Base-by-base conservation (phyloP, 2,888 invertebrate species). In the Oxystoma pomonae region DNA sequence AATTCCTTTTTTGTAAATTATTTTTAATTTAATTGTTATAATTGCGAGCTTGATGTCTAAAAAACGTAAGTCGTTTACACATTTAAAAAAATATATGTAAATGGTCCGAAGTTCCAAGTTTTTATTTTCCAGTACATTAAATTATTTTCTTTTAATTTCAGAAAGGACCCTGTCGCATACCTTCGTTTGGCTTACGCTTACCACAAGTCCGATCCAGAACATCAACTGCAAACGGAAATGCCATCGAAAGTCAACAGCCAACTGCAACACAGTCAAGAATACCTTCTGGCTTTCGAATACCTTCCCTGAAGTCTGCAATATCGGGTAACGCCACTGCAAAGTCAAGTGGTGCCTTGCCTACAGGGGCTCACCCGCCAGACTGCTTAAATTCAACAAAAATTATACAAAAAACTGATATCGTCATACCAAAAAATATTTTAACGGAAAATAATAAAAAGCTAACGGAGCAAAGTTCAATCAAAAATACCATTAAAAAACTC, bases 121-220 rank as follows among this genome's bases (percentile, higher is more conserved):
- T n/a, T n/a, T n/a, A n/a, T n/a, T n/a, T n/a, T n/a, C n/a, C n/a
- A n/a, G n/a, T n/a, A n/a, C n/a, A n/a, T n/a, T n/a, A n/a, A n/a
- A n/a, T 7, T 35, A 35, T 35, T 35, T 35, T 35, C 3, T 35
- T 35, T 52, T 63, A 21, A 35, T 69, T 77, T 61, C 74, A 76
- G 77, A 70, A 72, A 63, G 74, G 74, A 67, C 70, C 74, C 55
- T 75, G 75, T 67, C 75, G 78, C 65, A 79, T 78, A 67, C 78
- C 78, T 55, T 74, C 74, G 59, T 77, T 78, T 69, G 74, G 75
- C 60, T 73, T 75, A 20, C 73, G 77, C 66, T 74, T 75, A 62
- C 76, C 75, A 53, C 72, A 74, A 60, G 57, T 67, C 16, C 61
- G 72, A 65, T 2, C 72, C 64, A 67, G 35, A 60, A 59, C 51